Evolutionary conservation across 2,797 vertebrate genomes (phyloP), one percentile per base, ranked within the genome.

Genomic region (Mormyrops boulengeri): DNA sequence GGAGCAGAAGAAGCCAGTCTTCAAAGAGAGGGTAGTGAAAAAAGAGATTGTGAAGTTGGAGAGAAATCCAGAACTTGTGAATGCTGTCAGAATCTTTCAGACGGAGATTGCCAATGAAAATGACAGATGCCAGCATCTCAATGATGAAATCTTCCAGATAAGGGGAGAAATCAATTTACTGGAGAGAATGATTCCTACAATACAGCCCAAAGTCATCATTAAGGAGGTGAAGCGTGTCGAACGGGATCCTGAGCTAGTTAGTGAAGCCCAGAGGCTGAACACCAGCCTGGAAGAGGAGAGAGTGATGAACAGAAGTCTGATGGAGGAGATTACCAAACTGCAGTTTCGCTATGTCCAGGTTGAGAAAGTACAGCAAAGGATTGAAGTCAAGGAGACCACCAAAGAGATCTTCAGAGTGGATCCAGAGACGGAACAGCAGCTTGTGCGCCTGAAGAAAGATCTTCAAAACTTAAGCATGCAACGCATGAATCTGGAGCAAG

Each of bases 41-140:
- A 99, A 98, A 89, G 98, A 99, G 69, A 96, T 98, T 88, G 95
- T 99, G 77, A 97, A 95, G 92, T 90, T 98, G 3, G 97, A 99
- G 90, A 98, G 97, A 93, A 97, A 98, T 92, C 97, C 97, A 5
- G 96, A 97, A 88, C 98, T 97, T 97, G 91, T 98, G 22, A 97
- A 96, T 93, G 95, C 96, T 0, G 91, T 97, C 84, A 93, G 96
- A 53, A 94, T 88, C 0, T 94, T 98, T 88, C 94, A 97, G 93
- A 94, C 93, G 6, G 94, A 96, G 77, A 95, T 98, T 0, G 93
- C 96, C 9, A 96, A 96, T 0, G 97, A 97, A 12, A 93, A 91
- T 1, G 93, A 93, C 0, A 93, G 90, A 11, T 95, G 95, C 90
- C 94, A 96, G 90, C 90, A 86, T 0, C 93, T 96, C 0, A 96